phyloP scores from a whole-genome alignment of 2,888 invertebrate species.

The Notodonta dromedarius region DNA sequence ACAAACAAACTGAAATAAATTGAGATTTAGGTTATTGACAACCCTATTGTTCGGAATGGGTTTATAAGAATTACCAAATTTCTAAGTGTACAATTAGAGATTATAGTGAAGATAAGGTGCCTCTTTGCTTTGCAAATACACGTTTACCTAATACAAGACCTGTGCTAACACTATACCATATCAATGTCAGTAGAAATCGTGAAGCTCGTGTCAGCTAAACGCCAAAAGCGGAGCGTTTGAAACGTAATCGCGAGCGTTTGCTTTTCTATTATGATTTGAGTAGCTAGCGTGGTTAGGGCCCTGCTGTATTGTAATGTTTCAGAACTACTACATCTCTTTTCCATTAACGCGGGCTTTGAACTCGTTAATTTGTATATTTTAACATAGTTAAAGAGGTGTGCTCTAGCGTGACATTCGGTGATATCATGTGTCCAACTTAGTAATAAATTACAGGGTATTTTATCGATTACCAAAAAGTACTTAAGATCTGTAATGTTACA shows the following conservation, averaged over 20 bases:
- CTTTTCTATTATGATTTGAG: too few species aligned
- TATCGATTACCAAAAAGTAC: neutral
- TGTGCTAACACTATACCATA: too few species aligned
- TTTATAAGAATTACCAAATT: too few species aligned
- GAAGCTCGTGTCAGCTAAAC: too few species aligned
- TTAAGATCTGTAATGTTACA: neutral
- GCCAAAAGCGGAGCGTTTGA: too few species aligned
- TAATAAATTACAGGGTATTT: neutral
- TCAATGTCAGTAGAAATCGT: too few species aligned
- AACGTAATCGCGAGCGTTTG: too few species aligned
- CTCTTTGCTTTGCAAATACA: too few species aligned
- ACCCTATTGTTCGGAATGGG: conserved; percentile 33
- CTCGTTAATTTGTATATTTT: conserved; percentile 16
- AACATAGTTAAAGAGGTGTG: conserved; percentile 14
- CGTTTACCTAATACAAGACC: too few species aligned
- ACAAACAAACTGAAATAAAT: conserved; percentile 41
- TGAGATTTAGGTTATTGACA: conserved; percentile 49
- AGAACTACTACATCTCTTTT: neutral
- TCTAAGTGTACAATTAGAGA: too few species aligned
- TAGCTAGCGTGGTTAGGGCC: too few species aligned
- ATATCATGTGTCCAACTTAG: neutral
- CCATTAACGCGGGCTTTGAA: conserved; percentile 25
- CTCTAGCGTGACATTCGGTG: conserved; percentile 7
- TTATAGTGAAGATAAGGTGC: too few species aligned
- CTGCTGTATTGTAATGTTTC: neutral